These are phyloP conservation scores for Heliconius hortense DNA, from an alignment of 2,888 invertebrate species.

Conservation along the genomic window DNA sequence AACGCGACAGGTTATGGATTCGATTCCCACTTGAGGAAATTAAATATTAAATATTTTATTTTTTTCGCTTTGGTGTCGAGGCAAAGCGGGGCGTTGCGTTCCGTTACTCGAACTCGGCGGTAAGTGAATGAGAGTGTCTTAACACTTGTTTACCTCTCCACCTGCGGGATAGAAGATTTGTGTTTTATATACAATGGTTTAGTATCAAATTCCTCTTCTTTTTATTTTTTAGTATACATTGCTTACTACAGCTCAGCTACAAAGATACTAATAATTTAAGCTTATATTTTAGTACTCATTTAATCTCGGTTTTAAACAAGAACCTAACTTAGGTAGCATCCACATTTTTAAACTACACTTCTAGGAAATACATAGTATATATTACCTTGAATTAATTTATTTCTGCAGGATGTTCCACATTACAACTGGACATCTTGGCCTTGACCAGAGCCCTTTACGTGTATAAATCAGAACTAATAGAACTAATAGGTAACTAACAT, in stretches of 20 bases:
- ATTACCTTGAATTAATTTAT: constrained; percentile 30
- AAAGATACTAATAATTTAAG: background rate
- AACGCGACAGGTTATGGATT: too few relatives aligned
- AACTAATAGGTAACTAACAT: constrained; percentile 14
- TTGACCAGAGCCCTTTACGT: constrained; percentile 40
- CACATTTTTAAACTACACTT: constrained; percentile 6
- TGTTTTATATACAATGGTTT: too few relatives aligned
- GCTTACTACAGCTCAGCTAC: background rate
- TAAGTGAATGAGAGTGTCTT: too few relatives aligned
- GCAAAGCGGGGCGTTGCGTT: too few relatives aligned
- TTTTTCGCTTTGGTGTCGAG: too few relatives aligned
- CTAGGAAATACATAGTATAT: constrained; percentile 23
- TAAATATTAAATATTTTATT: too few relatives aligned
- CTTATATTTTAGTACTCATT: background rate
- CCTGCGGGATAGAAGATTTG: too few relatives aligned
- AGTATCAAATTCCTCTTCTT: too few relatives aligned
- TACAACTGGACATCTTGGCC: constrained; percentile 34
- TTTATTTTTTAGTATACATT: too few relatives aligned
- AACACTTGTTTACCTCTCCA: too few relatives aligned
- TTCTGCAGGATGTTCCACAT: constrained; percentile 37
- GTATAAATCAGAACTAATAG: constrained; percentile 32
- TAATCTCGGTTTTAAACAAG: background rate
- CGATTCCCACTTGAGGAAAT: too few relatives aligned
- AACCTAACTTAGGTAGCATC: background rate
- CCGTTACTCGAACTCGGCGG: too few relatives aligned